phyloP scores from a whole-genome alignment of 2,888 invertebrate species.

The Eugnorisma glareosa region DNA sequence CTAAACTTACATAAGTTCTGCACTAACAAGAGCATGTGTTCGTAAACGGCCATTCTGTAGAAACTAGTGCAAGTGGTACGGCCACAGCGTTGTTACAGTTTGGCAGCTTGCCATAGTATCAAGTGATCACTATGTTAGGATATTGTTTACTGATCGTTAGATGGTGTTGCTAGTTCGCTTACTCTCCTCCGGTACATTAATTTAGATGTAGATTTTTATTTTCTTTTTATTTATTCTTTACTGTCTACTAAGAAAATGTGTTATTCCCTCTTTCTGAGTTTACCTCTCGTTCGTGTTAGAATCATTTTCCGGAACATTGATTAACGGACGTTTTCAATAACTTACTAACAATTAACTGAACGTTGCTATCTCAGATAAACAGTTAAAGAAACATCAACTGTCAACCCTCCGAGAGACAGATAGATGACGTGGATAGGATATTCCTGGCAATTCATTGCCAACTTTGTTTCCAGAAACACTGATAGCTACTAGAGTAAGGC shows the following conservation, averaged over 20 bases:
- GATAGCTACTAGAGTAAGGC: too few species aligned
- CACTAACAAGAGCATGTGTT: slow-evolving; percentile 41
- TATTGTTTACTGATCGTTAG: slow-evolving; percentile 16
- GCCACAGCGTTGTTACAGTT: slow-evolving; percentile 19
- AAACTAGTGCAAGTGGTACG: slow-evolving; percentile 26
- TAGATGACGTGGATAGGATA: too few species aligned
- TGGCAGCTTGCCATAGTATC: slow-evolving; percentile 46
- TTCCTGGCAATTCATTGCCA: too few species aligned
- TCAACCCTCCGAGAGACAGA: too few species aligned
- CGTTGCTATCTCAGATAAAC: too few species aligned
- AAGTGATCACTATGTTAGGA: slow-evolving; percentile 14
- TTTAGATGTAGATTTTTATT: neutral
- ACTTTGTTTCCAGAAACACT: too few species aligned
- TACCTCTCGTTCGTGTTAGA: too few species aligned
- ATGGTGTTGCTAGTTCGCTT: slow-evolving; percentile 10
- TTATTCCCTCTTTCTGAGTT: neutral
- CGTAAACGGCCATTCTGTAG: slow-evolving; percentile 18
- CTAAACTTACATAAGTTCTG: slow-evolving; percentile 13
- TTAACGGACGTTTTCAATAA: too few species aligned
- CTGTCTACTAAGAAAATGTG: neutral
- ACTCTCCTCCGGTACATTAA: neutral
- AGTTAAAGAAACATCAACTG: too few species aligned
- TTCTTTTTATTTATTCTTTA: neutral
- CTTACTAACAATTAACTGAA: too few species aligned
- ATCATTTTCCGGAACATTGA: too few species aligned